These are phyloP conservation scores for Dipodomys merriami DNA, from an alignment of 2,113 vertebrate genomes.

Conservation along the genomic window DNA sequence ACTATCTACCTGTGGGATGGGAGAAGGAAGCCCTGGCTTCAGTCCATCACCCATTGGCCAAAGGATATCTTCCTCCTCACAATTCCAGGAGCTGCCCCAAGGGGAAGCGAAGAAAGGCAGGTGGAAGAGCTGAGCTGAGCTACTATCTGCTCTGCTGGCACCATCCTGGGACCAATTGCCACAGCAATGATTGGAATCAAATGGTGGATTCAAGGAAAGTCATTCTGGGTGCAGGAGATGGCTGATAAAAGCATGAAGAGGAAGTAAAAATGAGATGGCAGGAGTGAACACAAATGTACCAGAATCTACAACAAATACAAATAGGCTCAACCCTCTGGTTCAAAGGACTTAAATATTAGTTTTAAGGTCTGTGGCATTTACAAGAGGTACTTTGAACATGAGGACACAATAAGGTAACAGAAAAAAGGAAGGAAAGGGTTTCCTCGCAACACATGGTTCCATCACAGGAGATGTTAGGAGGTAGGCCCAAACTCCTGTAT, in stretches of 20 bases:
- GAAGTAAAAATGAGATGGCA: neutral
- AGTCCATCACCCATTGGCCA: neutral
- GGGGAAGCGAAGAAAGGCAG: neutral
- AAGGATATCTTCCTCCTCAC: neutral
- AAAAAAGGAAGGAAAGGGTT: neutral
- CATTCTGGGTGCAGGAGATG: neutral
- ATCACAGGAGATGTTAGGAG: no score
- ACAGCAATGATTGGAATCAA: neutral
- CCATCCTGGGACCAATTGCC: neutral
- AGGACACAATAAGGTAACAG: neutral
- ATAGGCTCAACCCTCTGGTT: neutral
- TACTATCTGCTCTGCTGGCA: neutral
- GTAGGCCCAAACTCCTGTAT: no score
- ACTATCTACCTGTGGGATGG: neutral
- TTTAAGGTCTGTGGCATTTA: constrained; percentile 3
- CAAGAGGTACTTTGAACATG: neutral
- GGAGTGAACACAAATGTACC: neutral
- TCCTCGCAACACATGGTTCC: no score
- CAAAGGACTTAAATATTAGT: neutral
- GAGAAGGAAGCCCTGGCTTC: neutral
- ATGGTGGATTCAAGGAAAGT: neutral
- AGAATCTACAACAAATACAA: neutral
- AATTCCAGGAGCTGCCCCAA: neutral
- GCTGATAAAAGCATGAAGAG: neutral
- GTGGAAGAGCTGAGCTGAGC: neutral